Conservation (phyloP, 1,140 invertebrate genomes). For the Leptestheria dahalacensis region DNA sequence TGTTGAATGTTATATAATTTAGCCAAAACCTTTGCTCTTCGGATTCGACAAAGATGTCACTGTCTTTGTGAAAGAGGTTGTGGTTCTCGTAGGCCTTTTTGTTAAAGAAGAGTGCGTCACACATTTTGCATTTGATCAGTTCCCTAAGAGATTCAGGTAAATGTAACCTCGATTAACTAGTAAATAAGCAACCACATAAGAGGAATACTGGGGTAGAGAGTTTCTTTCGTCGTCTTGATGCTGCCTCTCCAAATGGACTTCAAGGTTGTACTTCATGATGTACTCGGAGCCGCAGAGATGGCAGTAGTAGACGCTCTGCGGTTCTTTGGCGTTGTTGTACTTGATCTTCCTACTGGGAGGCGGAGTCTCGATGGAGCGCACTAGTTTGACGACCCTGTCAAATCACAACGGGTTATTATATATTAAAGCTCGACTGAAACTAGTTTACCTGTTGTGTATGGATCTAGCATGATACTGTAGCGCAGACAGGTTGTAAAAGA, state of each 20-base stretch:
- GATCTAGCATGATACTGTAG: conserved; percentile 45
- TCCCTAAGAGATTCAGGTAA: conserved; percentile 18
- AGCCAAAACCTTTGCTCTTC: conserved; percentile 38
- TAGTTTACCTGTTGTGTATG: conserved; percentile 36
- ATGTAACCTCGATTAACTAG: neutral
- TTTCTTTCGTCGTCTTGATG: conserved; percentile 40
- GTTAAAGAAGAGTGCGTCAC: conserved; percentile 47
- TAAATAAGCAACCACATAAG: neutral
- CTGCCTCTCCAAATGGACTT: conserved; percentile 40
- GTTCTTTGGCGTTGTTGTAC: conserved; percentile 38
- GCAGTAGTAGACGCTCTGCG: conserved; percentile 45
- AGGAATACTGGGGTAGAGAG: conserved; percentile 29
- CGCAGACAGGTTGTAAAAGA: conserved; percentile 41
- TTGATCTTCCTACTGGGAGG: conserved; percentile 41
- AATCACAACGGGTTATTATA: no score
- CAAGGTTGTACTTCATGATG: conserved; percentile 48
- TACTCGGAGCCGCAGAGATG: conserved; percentile 50
- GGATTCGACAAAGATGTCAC: conserved; percentile 45
- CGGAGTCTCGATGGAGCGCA: conserved; percentile 35
- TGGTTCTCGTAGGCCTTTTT: conserved; percentile 47
- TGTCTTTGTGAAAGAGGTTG: conserved; percentile 41
- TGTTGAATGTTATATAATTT: neutral
- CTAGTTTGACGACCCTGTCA: conserved; percentile 34
- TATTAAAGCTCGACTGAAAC: conserved; percentile 8
- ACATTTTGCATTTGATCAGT: conserved; percentile 38